Percentiles rank a stretch among this genome's conserved stretches.
phyloP scores from a whole-genome alignment of 2,113 vertebrate species.

The Xiphorhynchus elegans region DNA sequence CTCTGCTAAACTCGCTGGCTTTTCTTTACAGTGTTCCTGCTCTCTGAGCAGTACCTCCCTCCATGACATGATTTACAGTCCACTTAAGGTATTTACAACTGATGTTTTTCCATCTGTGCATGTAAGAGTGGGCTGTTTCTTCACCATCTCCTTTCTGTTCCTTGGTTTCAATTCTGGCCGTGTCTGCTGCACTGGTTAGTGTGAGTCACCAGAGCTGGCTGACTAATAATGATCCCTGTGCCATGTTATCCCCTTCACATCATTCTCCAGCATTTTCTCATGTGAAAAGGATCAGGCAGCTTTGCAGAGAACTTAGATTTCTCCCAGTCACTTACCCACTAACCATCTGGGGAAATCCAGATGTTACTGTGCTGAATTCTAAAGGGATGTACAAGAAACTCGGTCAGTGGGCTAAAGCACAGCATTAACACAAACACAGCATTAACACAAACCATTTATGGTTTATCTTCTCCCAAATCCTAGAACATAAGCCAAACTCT shows the following conservation, averaged over 20 bases:
- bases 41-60: background rate
- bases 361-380: background rate
- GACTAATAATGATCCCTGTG: background rate
- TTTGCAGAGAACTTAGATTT: background rate
- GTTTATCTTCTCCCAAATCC: background rate
- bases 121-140: background rate
- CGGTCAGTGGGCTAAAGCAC: background rate
- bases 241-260: background rate
- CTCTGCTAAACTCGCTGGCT: background rate
- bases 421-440: background rate
- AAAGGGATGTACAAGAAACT: background rate
- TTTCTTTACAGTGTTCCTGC: background rate
- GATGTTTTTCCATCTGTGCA: background rate
- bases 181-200: background rate
- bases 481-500: background rate
- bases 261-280: background rate
- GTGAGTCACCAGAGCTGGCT: slow-evolving; percentile 32
- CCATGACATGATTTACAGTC: slow-evolving; percentile 1
- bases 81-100: background rate
- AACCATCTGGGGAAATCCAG: background rate
- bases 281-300: background rate
- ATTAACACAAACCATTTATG: background rate
- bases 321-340: background rate
- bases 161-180: background rate
- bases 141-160: background rate